Evolutionary conservation across 2,113 vertebrate genomes (phyloP).

Genomic region (Grus americana): DNA sequence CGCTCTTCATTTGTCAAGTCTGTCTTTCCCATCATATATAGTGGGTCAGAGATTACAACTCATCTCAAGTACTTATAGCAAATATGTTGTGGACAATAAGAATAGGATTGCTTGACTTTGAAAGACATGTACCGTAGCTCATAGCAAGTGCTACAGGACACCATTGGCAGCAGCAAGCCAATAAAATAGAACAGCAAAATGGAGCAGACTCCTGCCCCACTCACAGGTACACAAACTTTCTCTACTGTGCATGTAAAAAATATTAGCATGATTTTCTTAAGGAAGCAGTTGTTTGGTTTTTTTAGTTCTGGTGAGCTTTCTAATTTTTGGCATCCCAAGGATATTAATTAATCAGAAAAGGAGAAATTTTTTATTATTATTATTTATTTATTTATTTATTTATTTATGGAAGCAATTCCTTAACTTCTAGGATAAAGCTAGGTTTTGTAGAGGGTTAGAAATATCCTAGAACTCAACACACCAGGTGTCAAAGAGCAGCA

Average conservation of each 20-base stretch:
- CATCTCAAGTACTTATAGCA: constrained; percentile 38
- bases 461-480: not conserved
- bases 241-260: not conserved
- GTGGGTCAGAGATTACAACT: constrained; percentile 37
- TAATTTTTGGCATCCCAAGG: not conserved
- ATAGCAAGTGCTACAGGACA: not conserved
- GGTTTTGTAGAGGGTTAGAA: not conserved
- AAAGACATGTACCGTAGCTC: not conserved
- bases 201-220: not conserved
- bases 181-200: not conserved
- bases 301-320: not conserved
- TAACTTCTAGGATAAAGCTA: not conserved
- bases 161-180: not conserved
- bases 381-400: no score
- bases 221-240: not conserved
- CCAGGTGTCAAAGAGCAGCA: not conserved
- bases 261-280: not conserved
- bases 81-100: not conserved
- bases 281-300: not conserved
- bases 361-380: not conserved
- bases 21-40: constrained; percentile 24
- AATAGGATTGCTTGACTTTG: constrained; percentile 7
- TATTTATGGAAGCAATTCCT: not conserved
- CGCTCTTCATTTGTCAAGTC: constrained; percentile 61
- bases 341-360: not conserved